These are phyloP conservation scores for Anser cygnoides DNA, from an alignment of 2,113 vertebrate genomes.

Conservation along the genomic window DNA sequence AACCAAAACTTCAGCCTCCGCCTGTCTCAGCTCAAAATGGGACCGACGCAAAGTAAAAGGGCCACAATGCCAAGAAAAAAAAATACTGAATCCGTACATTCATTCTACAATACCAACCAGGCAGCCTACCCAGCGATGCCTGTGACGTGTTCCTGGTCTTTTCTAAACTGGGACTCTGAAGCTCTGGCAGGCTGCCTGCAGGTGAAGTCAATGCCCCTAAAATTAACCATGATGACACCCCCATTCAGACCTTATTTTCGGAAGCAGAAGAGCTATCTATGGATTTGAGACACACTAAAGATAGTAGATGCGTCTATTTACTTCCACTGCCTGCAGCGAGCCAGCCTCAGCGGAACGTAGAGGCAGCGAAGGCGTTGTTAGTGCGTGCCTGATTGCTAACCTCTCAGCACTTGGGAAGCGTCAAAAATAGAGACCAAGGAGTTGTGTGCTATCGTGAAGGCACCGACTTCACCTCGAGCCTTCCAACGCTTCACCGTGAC, in stretches of 20 bases:
- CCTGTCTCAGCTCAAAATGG: background rate
- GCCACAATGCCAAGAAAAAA: background rate
- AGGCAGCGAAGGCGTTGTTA: background rate
- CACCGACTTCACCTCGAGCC: background rate
- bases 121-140: background rate
- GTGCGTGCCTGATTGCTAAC: fast-evolving
- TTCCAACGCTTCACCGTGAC: background rate
- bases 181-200: background rate
- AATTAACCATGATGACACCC: background rate
- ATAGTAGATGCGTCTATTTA: background rate
- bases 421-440: fast-evolving
- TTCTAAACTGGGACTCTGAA: background rate
- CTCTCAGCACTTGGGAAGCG: background rate
- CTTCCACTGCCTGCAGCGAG: fast-evolving
- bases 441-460: fast-evolving
- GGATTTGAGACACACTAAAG: background rate
- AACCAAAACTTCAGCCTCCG: background rate
- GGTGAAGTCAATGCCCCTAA: background rate
- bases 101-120: background rate
- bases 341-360: fast-evolving
- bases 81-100: too few species aligned
- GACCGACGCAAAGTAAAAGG: background rate
- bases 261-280: background rate
- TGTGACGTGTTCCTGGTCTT: background rate
- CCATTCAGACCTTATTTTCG: fast-evolving